These are phyloP conservation scores for Danio jaintianensis DNA, from an alignment of 2,797 vertebrate genomes.

Conservation along the genomic window DNA sequence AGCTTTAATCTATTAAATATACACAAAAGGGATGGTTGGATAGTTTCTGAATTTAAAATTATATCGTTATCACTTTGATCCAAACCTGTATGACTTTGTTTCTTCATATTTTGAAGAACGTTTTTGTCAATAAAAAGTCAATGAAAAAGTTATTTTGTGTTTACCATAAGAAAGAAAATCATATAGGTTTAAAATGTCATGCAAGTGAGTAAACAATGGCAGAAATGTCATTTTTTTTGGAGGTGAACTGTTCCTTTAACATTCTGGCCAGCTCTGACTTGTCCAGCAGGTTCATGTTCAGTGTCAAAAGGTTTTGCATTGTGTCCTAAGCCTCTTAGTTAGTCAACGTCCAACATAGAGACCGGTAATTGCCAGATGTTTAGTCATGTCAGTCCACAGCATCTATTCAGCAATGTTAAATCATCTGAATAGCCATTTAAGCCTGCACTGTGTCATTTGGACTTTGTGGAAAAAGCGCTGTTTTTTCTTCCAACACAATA, in stretches of 20 bases:
- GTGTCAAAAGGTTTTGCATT: constrained; percentile 20
- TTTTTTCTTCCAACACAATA: not conserved
- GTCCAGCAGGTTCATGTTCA: constrained; percentile 9
- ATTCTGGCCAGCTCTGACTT: constrained; percentile 21
- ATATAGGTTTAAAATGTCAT: not conserved
- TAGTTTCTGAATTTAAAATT: too few species aligned
- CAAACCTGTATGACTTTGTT: not conserved
- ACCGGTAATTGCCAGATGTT: constrained; percentile 18
- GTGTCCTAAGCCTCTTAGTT: constrained; percentile 29
- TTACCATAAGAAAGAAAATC: not conserved
- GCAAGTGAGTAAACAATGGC: not conserved
- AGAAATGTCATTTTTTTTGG: not conserved
- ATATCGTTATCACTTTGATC: not conserved
- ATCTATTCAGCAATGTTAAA: not conserved
- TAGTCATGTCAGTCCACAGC: constrained; percentile 3
- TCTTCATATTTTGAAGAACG: not conserved
- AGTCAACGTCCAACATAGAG: constrained; percentile 16
- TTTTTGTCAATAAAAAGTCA: not conserved
- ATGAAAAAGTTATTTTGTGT: not conserved
- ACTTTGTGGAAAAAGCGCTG: not conserved
- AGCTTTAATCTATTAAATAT: not conserved
- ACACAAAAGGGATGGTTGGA: not conserved
- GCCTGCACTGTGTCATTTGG: not conserved
- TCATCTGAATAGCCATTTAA: constrained; percentile 26
- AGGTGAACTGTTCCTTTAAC: not conserved